Conservation (phyloP, 1,140 invertebrate species). For the Drosophila ananassae region DNA sequence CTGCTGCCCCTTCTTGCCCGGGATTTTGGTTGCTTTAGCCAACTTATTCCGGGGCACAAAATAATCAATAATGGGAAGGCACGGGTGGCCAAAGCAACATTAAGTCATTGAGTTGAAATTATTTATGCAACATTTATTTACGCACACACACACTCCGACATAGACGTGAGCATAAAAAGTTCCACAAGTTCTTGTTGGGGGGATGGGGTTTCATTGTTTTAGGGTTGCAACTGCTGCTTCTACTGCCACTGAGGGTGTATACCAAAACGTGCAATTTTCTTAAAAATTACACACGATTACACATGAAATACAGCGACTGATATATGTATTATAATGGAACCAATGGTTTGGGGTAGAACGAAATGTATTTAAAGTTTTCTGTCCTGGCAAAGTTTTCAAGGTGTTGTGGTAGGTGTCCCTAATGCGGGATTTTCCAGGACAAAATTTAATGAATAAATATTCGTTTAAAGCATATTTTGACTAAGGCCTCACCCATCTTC, state of each 20-base stretch:
- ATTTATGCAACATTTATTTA: slow-evolving; percentile 82
- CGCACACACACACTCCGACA: slow-evolving; percentile 48
- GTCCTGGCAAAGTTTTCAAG: slow-evolving; percentile 1
- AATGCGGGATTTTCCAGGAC: too few species aligned
- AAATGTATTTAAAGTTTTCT: slow-evolving; percentile 2
- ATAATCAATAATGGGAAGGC: slow-evolving; percentile 71
- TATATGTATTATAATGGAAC: slow-evolving; percentile 31
- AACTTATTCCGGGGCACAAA: slow-evolving; percentile 30
- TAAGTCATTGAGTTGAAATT: slow-evolving; percentile 80
- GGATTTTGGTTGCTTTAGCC: slow-evolving; percentile 50
- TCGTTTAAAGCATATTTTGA: background rate
- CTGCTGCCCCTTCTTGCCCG: background rate
- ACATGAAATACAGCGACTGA: slow-evolving; percentile 68
- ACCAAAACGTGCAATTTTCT: slow-evolving; percentile 75
- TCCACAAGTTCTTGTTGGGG: slow-evolving; percentile 17
- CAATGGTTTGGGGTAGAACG: slow-evolving; percentile 3
- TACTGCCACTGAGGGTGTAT: slow-evolving; percentile 32
- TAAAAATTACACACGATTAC: slow-evolving; percentile 82
- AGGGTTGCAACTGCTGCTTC: slow-evolving; percentile 59
- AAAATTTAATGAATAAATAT: background rate
- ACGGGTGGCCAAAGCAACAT: slow-evolving; percentile 48
- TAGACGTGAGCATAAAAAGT: slow-evolving; percentile 52
- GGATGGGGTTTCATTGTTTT: slow-evolving; percentile 63
- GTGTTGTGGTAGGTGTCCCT: background rate
- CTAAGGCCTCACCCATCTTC: background rate